Evolutionary conservation across 2,888 invertebrate species (phyloP), one percentile per base, ranked within the genome.

Genomic region (Habrosyne pyritoides): DNA sequence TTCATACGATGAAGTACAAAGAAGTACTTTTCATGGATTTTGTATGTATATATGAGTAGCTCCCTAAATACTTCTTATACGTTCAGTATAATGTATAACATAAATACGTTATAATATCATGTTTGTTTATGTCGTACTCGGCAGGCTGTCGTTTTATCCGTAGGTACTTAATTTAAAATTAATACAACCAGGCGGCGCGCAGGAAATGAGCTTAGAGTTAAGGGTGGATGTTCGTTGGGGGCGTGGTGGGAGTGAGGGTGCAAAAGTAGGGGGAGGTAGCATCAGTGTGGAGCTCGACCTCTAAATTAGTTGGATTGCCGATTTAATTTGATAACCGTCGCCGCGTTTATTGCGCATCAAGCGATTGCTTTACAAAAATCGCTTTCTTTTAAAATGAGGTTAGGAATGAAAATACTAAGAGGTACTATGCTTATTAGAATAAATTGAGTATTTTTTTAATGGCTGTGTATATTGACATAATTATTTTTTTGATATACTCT

Each of bases 181-280:
- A 94, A 94, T 94, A 94, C 94, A 93, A 93, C 93, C 94, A 94
- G 94, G 93, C 94, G 94, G 94, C 93, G 90, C 92, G 86, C 94
- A 82, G 94, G 94, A 94, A 94, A 94, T 94, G 94, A 94, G 94
- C 93, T 94, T 94, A 94, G 94, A 94, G 93, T 73, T 69, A 85
- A 83, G 75, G 76, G 74, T 74, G 68, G 64, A 60, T 61, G 63
- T 62, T 62, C 68, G 68, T 71, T 73, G 69, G 75, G 64, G 64
- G 64, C 59, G 69, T 60, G 64, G 65, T 64, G 59, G 59, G 42
- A 56, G 61, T 63, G 61, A 54, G 68, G 55, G 42, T 18, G 42
- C 18, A 42, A 36, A 14, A 55, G 62, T 64, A 67, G 59, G 49
- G 61, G 59, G 59, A 60, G 54, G 55, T 55, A 56, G 21, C 33